Percentiles rank a stretch among this genome's conserved stretches.
Conservation (phyloP, 2,888 invertebrate genomes). For the Nezara viridula region DNA sequence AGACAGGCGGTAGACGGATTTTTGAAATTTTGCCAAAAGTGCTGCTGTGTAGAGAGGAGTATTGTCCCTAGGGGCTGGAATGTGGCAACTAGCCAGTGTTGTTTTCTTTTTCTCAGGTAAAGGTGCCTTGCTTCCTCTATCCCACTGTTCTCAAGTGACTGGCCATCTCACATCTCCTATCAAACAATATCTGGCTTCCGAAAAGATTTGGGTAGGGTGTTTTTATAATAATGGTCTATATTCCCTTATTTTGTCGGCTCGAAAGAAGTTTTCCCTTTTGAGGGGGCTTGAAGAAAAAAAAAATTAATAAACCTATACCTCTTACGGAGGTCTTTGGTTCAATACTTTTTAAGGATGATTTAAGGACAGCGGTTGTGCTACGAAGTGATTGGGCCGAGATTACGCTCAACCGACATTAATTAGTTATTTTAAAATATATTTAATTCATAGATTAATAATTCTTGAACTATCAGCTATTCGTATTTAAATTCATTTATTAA, state of each 20-base stretch:
- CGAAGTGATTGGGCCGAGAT: too few species aligned
- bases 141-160: slow-evolving; percentile 47
- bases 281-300: too few species aligned
- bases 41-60: neutral
- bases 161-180: slow-evolving; percentile 1
- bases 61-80: slow-evolving; percentile 16
- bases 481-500: too few species aligned
- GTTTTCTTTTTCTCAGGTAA: slow-evolving; percentile 42
- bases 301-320: too few species aligned
- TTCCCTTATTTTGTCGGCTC: neutral
- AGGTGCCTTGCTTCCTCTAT: slow-evolving; percentile 28
- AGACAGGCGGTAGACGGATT: neutral
- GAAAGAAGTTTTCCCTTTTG: neutral
- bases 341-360: too few species aligned
- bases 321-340: too few species aligned
- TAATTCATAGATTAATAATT: too few species aligned
- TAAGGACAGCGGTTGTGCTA: too few species aligned
- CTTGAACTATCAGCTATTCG: too few species aligned
- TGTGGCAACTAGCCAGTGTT: slow-evolving; percentile 52
- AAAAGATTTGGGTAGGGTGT: neutral
- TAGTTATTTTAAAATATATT: too few species aligned
- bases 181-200: neutral
- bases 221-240: neutral
- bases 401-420: too few species aligned
- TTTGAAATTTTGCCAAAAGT: slow-evolving; percentile 37